Conservation (phyloP, 2,113 vertebrate species). For the Chloropsis hardwickii region DNA sequence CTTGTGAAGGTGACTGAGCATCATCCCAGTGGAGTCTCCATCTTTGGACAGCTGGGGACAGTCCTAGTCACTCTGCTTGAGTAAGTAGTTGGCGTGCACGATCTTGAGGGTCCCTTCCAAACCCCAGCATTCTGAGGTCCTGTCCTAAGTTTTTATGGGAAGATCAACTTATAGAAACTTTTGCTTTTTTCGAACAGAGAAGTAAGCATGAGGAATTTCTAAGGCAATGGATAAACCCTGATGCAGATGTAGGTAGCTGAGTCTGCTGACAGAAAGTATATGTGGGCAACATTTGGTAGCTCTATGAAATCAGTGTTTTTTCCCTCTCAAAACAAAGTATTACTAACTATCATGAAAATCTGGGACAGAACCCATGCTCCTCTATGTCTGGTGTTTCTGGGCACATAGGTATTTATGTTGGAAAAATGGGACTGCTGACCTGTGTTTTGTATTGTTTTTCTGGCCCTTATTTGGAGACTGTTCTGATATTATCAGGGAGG, state of each 20-base stretch:
- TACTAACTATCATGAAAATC: not conserved
- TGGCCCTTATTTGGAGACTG: not conserved
- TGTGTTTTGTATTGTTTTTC: not conserved
- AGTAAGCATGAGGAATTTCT: not conserved
- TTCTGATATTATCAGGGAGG: not conserved
- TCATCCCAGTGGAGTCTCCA: not conserved
- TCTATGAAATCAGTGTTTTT: not conserved
- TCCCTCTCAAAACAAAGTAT: not conserved
- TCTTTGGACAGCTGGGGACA: not conserved
- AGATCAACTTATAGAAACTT: not conserved
- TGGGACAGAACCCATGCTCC: not conserved
- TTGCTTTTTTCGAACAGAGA: not conserved
- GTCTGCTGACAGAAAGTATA: not conserved
- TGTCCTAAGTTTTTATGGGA: not conserved
- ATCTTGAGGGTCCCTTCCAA: not conserved
- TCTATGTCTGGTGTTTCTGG: not conserved
- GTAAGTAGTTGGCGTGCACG: fast-evolving
- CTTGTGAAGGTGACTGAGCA: not conserved
- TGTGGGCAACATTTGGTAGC: not conserved
- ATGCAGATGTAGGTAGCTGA: not conserved
- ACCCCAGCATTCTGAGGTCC: not conserved
- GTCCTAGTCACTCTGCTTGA: not conserved
- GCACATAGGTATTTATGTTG: fast-evolving
- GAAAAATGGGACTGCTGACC: not conserved
- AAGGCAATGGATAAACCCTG: not conserved